Conservation (phyloP, 2,888 invertebrate genomes). For the Caenorhabditis japonica region DNA sequence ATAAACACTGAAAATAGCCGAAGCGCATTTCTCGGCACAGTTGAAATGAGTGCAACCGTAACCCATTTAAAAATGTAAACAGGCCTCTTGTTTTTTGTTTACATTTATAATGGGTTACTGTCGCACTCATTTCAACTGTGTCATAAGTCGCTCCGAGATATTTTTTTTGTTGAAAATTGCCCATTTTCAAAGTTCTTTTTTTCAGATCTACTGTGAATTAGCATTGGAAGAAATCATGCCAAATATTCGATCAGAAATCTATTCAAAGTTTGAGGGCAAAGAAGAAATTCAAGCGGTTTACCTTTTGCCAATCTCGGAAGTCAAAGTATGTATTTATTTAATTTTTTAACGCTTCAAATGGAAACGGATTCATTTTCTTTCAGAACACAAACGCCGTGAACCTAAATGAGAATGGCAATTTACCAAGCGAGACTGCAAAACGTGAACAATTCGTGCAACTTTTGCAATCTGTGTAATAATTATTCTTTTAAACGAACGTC, state of each 20-base stretch:
- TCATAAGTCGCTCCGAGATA: too few relatives aligned
- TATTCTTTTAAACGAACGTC: too few relatives aligned
- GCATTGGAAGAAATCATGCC: neutral
- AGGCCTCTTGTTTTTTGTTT: too few relatives aligned
- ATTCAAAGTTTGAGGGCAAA: constrained; percentile 11
- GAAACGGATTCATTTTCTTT: neutral
- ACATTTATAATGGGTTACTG: too few relatives aligned
- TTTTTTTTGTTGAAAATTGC: neutral
- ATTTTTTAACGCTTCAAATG: neutral
- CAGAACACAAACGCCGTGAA: neutral
- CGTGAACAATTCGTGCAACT: constrained; percentile 8
- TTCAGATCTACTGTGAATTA: constrained; percentile 37
- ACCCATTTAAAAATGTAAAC: too few relatives aligned
- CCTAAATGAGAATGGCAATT: neutral
- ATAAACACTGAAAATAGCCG: too few relatives aligned
- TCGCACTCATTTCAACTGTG: too few relatives aligned
- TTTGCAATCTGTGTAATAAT: constrained; percentile 12
- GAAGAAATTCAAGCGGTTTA: constrained; percentile 21
- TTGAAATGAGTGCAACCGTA: too few relatives aligned
- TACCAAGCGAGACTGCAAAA: neutral
- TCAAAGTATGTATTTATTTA: neutral
- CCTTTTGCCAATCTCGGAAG: constrained; percentile 18
- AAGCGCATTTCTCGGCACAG: too few relatives aligned
- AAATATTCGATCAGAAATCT: constrained; percentile 8
- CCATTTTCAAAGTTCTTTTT: too few relatives aligned